Conservation (phyloP, 2,113 vertebrate species). For the Columba livia region DNA sequence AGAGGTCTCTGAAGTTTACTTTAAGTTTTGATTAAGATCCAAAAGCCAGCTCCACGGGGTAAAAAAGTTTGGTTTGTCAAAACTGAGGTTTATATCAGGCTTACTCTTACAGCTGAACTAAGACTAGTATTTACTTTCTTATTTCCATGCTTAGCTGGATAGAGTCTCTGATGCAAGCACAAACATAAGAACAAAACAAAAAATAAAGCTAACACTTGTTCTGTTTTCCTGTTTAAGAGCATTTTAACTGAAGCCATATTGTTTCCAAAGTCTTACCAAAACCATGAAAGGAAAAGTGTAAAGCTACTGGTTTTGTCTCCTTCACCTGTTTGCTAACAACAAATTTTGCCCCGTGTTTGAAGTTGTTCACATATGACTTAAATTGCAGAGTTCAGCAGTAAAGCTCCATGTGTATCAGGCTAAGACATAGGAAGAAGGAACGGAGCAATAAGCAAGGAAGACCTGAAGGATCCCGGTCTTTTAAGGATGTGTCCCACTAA, state of each 20-base stretch:
- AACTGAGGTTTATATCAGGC: background rate
- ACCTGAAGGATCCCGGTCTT: background rate
- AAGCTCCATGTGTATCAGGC: background rate
- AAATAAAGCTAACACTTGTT: background rate
- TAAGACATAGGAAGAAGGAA: background rate
- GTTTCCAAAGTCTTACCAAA: background rate
- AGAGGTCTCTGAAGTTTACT: background rate
- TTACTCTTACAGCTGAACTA: background rate
- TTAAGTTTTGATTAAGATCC: background rate
- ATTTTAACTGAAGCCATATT: background rate
- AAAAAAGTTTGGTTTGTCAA: background rate
- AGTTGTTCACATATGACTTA: background rate
- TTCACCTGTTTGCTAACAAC: background rate
- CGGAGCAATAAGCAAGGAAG: rapidly evolving
- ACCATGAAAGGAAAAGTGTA: background rate
- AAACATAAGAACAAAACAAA: background rate
- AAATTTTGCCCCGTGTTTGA: rapidly evolving
- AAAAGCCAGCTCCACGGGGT: rapidly evolving
- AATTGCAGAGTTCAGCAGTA: background rate
- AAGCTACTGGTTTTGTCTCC: background rate
- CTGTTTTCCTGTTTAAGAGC: background rate
- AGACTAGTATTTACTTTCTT: background rate
- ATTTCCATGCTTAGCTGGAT: background rate
- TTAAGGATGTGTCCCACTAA: background rate
- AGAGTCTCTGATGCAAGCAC: background rate